Base-by-base conservation (phyloP, 1,140 invertebrate genomes). In the Caenorhabditis inopinata region DNA sequence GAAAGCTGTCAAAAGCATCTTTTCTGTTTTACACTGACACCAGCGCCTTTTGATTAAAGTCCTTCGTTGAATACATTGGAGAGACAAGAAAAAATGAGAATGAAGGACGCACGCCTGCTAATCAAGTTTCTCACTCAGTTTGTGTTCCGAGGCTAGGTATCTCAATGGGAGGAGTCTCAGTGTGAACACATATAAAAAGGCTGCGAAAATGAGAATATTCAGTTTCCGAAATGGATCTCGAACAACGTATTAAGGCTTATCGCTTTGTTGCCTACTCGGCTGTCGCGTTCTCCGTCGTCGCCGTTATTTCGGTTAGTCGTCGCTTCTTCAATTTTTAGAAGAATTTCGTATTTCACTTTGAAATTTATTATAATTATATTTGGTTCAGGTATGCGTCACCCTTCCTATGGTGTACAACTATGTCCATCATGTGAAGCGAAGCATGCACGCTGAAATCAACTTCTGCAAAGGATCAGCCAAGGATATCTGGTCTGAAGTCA, bases 401-500 rank as follows among this genome's bases (percentile, higher is more conserved):
- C 58, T 68, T 68, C 58, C 58, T 38, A 68, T 68, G 58, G 58
- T 68, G 58, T 68, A 68, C 58, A 68, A 68, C 58, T 68, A 68
- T 68, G 58, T 68, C 32, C 58, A 68, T 18, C 58, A 68, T 68
- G 58, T 68, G 58, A 68, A 68, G 58, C 35, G 58, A 68, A 68
- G 29, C 58, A 68, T 68, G 58, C 58, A 68, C 58, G 35, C 58
- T 9, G 58, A 68, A 32, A 68, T 68, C 58, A 68, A 68, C 58
- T 68, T 68, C 58, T 68, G 58, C 58, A 68, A 83, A 79, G 82
- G 78, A 77, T 83, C 82, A 29, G 82, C 82, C 46, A 83, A 83
- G 77, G 82, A 83, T 68, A 83, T 83, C 75, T 83, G 82, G 82
- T 51, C 80, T 16, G 82, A 83, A 81, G 82, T 83, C 32, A 58